These are phyloP conservation scores for Aspidiotus rigidus DNA, from an alignment of 2,888 invertebrate species.

Conservation along the genomic window DNA sequence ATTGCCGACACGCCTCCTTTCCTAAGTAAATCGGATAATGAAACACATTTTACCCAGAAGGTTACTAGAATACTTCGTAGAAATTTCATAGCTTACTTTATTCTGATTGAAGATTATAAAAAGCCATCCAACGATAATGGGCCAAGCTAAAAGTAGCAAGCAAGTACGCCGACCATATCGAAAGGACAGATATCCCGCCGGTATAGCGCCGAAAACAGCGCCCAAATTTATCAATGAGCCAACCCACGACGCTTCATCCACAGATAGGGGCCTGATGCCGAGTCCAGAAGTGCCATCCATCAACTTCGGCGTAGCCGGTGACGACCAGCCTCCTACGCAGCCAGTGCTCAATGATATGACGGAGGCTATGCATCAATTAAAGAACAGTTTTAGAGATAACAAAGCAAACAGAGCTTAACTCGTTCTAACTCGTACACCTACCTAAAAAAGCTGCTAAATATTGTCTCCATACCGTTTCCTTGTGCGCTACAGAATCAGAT, in stretches of 20 bases:
- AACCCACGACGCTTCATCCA: slow-evolving; percentile 61
- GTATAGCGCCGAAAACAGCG: slow-evolving; percentile 62
- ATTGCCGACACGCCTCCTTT: no score
- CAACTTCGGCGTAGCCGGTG: slow-evolving; percentile 43
- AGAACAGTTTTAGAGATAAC: slow-evolving; percentile 40
- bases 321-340: slow-evolving; percentile 48
- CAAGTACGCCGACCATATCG: slow-evolving; percentile 61
- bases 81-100: slow-evolving; percentile 29
- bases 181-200: slow-evolving; percentile 58
- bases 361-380: slow-evolving; percentile 54
- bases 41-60: no score
- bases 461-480: slow-evolving; percentile 33
- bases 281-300: slow-evolving; percentile 42
- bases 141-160: slow-evolving; percentile 55
- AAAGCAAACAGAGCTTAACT: background rate
- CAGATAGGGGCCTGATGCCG: slow-evolving; percentile 47
- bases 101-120: slow-evolving; percentile 56
- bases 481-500: background rate
- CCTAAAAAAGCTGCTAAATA: slow-evolving; percentile 35
- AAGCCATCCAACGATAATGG: slow-evolving; percentile 61
- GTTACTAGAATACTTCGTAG: no score
- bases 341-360: slow-evolving; percentile 46
- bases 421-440: slow-evolving; percentile 1
- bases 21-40: no score
- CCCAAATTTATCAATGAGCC: slow-evolving; percentile 62